Evolutionary conservation across 2,797 vertebrate species (phyloP), one percentile per base, ranked within the genome.

Genomic region (Poeciliopsis presidionis): DNA sequence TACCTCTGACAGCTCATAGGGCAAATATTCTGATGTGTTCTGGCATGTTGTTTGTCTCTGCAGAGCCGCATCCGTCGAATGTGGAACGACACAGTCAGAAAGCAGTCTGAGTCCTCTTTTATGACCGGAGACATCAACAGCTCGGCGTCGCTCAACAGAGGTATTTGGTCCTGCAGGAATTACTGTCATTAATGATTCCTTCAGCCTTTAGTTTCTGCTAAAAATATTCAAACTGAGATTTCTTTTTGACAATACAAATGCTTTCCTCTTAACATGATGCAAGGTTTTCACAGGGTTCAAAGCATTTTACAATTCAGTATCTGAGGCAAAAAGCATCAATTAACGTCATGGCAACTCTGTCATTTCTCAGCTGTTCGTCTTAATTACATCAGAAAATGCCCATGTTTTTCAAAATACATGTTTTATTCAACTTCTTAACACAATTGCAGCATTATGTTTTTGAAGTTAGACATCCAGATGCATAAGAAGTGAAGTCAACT

Each of bases 71-170:
- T 99, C 91, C 97, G 98, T 84, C 97, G 98, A 88, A 99, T 99
- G 98, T 99, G 98, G 98, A 99, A 99, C 77, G 98, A 99, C 95
- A 99, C 98, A 0, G 98, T 99, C 88, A 96, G 98, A 92, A 99
- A 99, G 88, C 98, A 99, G 95, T 97, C 98, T 0, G 98, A 99
- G 93, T 99, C 98, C 71, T 99, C 98, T 88, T 99, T 99, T 91
- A 99, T 99, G 95, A 98, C 98, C 39, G 98, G 97, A 69, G 98
- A 99, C 95, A 98, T 99, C 96, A 99, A 99, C 96, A 99, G 98
- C 94, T 98, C 98, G 28, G 97, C 98, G 0, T 99, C 98, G 75
- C 97, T 99, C 92, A 99, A 99, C 96, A 98, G 98, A 99, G 98
- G 98, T 99, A 97, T 94, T 93, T 95, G 93, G 91, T 90, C 90